Conservation (phyloP, 2,797 vertebrate species). For the Cygnus olor region DNA sequence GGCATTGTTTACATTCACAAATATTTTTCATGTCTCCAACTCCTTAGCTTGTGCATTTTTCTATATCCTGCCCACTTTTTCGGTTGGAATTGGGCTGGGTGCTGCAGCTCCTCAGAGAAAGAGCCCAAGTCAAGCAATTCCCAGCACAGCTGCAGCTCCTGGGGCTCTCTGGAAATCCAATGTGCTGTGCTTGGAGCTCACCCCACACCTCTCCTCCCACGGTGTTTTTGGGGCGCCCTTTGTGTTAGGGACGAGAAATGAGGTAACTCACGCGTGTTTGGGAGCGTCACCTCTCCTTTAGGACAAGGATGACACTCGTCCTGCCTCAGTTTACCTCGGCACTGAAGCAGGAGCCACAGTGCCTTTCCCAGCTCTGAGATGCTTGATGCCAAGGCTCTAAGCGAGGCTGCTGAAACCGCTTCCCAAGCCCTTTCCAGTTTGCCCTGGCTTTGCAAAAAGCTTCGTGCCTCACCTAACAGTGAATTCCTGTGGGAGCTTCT, state of each 20-base stretch:
- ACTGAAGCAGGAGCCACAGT: background rate
- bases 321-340: background rate
- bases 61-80: rapidly evolving
- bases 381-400: background rate
- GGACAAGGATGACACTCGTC: background rate
- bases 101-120: background rate
- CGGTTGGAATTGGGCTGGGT: background rate
- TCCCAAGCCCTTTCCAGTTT: background rate
- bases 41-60: background rate
- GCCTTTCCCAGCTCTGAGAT: background rate
- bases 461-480: rapidly evolving
- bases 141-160: rapidly evolving
- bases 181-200: background rate
- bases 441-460: background rate
- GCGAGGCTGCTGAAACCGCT: background rate
- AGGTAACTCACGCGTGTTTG: rapidly evolving
- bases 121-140: background rate
- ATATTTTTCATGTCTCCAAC: background rate
- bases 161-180: background rate
- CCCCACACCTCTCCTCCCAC: rapidly evolving
- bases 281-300: rapidly evolving
- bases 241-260: background rate
- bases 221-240: background rate
- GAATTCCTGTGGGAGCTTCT: rapidly evolving
- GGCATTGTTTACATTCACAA: background rate